A percentile compares a stretch with the other conserved stretches of the same genome.
These are phyloP conservation scores for Pyrocoelia pectoralis DNA, from an alignment of 2,888 invertebrate species.

Conservation along the genomic window DNA sequence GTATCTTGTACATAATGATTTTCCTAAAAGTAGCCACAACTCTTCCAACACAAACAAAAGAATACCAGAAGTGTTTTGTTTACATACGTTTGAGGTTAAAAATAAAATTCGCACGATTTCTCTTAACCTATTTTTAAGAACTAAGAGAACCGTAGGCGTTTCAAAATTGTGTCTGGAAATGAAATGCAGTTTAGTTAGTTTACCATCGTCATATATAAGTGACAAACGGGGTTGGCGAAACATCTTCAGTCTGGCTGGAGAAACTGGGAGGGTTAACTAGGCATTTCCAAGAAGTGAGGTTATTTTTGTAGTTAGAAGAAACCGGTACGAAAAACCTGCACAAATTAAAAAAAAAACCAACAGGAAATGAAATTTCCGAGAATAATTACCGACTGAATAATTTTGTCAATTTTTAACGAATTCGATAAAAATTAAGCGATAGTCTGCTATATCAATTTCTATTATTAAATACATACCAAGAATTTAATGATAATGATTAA, in stretches of 20 bases:
- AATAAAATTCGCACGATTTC: slow-evolving; percentile 7
- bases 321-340: too few relatives aligned
- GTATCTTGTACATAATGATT: not conserved
- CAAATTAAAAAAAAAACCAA: too few relatives aligned
- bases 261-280: not conserved
- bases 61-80: not conserved
- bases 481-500: slow-evolving; percentile 28
- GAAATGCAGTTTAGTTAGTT: too few relatives aligned
- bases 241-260: not conserved
- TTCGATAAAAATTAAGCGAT: not conserved
- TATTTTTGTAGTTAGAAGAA: too few relatives aligned
- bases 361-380: too few relatives aligned
- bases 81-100: not conserved
- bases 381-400: too few relatives aligned
- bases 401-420: too few relatives aligned
- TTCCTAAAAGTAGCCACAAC: not conserved
- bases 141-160: not conserved
- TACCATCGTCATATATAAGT: too few relatives aligned
- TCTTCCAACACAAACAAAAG: not conserved
- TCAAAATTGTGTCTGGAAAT: not conserved
- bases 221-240: too few relatives aligned
- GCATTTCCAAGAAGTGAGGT: too few relatives aligned
- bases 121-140: slow-evolving; percentile 5
- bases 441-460: slow-evolving; percentile 20
- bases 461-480: slow-evolving; percentile 20